Percentiles rank a stretch among this genome's conserved stretches.
Evolutionary conservation across 2,113 vertebrate species (phyloP).

Genomic region (Gavia stellata): DNA sequence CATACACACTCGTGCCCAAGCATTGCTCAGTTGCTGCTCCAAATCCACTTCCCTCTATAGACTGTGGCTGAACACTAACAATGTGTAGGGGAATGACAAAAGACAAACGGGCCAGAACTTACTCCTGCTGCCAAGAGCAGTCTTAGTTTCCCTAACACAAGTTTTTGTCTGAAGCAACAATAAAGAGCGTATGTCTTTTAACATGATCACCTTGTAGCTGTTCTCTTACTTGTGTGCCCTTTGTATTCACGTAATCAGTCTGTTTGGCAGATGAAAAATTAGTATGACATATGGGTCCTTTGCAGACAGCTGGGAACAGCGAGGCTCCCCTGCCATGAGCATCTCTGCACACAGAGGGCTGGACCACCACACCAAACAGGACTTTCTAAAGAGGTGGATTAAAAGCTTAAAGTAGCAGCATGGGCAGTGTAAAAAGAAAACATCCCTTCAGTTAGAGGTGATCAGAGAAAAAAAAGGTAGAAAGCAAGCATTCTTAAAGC

Average conservation of each 20-base stretch:
- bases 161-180: neutral
- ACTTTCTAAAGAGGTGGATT: neutral
- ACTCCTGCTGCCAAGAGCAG: neutral
- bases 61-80: neutral
- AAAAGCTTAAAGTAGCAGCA: neutral
- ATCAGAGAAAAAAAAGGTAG: neutral
- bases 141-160: neutral
- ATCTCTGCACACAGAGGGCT: neutral
- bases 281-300: too few species aligned
- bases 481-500: neutral
- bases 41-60: neutral
- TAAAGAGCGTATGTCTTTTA: neutral
- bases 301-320: neutral
- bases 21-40: neutral
- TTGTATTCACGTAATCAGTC: neutral
- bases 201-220: neutral
- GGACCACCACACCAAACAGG: neutral
- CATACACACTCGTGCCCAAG: fast-evolving
- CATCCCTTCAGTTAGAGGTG: neutral
- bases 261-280: neutral
- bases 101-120: neutral
- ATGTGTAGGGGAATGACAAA: neutral
- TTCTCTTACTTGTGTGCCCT: neutral
- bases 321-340: neutral
- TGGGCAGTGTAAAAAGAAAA: neutral